phyloP scores from a whole-genome alignment of 2,888 invertebrate genomes.

The Itoplectis maculator region DNA sequence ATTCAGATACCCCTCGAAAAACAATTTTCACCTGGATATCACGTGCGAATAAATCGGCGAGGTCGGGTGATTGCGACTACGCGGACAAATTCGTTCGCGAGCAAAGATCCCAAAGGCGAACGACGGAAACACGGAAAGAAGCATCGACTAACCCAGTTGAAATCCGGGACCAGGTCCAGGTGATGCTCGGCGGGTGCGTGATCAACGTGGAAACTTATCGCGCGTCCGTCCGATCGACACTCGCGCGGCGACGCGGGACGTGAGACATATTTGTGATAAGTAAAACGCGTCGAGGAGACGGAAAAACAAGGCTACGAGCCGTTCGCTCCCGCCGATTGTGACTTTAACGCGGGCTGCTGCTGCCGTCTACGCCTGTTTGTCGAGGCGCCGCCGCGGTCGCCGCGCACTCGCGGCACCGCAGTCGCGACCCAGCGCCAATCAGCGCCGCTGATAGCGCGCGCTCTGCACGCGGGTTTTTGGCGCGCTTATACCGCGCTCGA shows the following conservation, averaged over 20 bases:
- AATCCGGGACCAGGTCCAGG: background rate
- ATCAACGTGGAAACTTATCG: constrained; percentile 18
- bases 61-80: background rate
- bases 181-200: background rate
- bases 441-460: constrained; percentile 19
- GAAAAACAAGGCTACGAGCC: constrained; percentile 40
- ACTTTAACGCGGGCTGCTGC: constrained; percentile 7
- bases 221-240: background rate
- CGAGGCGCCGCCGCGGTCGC: constrained; percentile 1
- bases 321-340: constrained; percentile 60
- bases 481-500: constrained; percentile 17
- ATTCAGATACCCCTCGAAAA: background rate
- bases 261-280: constrained; percentile 57
- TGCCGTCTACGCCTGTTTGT: constrained; percentile 31
- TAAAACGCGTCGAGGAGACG: too few relatives aligned
- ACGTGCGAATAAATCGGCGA: background rate
- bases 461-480: constrained; percentile 31
- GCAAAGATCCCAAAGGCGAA: constrained; percentile 1
- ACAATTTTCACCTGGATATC: background rate
- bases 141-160: constrained; percentile 37
- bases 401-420: constrained; percentile 13
- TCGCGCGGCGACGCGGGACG: constrained; percentile 43
- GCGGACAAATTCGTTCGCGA: background rate
- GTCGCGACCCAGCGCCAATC: too few relatives aligned
- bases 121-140: background rate